Evolutionary conservation across 2,113 vertebrate species (phyloP), one percentile per base, ranked within the genome.

Genomic region (Ascaphus truei): DNA sequence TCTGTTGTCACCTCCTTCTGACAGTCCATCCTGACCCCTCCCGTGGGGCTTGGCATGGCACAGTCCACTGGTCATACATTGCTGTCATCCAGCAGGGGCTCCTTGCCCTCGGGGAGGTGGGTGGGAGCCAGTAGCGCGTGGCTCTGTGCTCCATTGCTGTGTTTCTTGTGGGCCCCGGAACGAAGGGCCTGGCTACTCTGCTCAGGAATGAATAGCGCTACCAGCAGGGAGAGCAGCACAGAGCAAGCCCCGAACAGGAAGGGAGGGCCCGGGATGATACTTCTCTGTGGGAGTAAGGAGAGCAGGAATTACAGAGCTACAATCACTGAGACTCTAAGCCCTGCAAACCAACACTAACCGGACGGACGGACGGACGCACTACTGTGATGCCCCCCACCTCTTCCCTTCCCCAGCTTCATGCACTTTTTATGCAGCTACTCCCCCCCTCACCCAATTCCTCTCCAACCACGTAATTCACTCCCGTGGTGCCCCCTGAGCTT

Each of bases 211-310:
- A 96, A 96, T 80, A 96, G 89, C 10, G 94, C 94, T 79, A 96
- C 94, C 71, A 96, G 87, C 51, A 96, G 85, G 1, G 94, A 94
- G 29, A 96, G 90, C 76, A 96, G 86, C 75, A 96, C 94, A 0
- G 94, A 96, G 73, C 94, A 96, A 0, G 94, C 94, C 11, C 94
- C 94, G 0, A 96, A 96, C 41, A 96, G 89, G 80, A 96, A 96
- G 0, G 94, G 94, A 34, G 94, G 94, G n/a, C 94, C 94, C 0
- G 94, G 94, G 72, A 96, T 96, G 78, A 96, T 96, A 85, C 92
- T 83, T 79, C 94, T 94, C 94, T 95, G 79, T 27, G 47, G 47
- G 51, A 55, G 0, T 13, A 62, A 41, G 50, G 1, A 7, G 20
- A 71, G 41, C 20, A 2, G 55, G 20, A 20, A 31, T 47, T 27